These are phyloP conservation scores for Cyprichromis sp. DNA, from an alignment of 2,113 vertebrate genomes.

Conservation along the genomic window DNA sequence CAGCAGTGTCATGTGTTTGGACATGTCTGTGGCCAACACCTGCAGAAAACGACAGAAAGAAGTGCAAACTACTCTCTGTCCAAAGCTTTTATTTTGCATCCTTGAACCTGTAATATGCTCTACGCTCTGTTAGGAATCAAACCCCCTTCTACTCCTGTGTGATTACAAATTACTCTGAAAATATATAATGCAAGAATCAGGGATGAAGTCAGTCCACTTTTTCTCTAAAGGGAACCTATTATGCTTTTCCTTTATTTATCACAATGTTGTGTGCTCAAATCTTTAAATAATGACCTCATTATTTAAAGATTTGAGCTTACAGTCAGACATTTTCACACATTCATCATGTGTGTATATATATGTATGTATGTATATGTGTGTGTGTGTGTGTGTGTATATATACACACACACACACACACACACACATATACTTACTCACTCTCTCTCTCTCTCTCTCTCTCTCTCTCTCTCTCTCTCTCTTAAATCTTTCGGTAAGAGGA, in stretches of 20 bases:
- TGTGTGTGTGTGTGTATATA: too few species aligned
- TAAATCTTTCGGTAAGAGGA: too few species aligned
- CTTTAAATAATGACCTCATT: background rate
- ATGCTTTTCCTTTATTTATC: background rate
- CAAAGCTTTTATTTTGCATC: background rate
- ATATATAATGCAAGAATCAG: background rate
- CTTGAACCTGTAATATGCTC: background rate
- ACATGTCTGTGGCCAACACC: slow-evolving; percentile 91
- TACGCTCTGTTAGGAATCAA: background rate
- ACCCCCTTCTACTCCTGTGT: background rate
- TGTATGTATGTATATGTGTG: too few species aligned
- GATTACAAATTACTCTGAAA: background rate
- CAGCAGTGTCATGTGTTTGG: slow-evolving; percentile 89
- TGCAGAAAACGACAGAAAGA: slow-evolving; percentile 31
- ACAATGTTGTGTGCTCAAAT: background rate
- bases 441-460: too few species aligned
- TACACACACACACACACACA: too few species aligned
- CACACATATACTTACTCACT: too few species aligned
- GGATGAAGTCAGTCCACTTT: background rate
- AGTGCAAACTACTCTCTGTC: background rate
- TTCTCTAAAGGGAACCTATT: background rate
- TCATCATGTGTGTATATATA: background rate
- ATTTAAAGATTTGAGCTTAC: background rate
- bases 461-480: too few species aligned
- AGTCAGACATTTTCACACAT: background rate